Conservation (phyloP, 2,113 vertebrate species). For the rabbit (Oryctolagus cuniculus) region mOryCun1.1 NC_091443.1:32394001-32394500, state of each 20-base stretch:
- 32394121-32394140: background rate
- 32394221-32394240: background rate
- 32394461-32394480: background rate
- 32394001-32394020: no score
- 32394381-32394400: background rate
- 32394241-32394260: background rate
- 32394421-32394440: background rate
- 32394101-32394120: no score
- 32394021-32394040: no score
- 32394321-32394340: background rate
- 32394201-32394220: background rate
- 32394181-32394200: background rate
- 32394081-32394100: no score
- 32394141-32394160: background rate
- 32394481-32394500: background rate
- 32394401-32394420: background rate
- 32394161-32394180: background rate
- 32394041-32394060: no score
- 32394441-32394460: rapidly evolving
- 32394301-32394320: background rate
- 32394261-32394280: background rate
- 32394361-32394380: background rate
- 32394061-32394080: no score
- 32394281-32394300: background rate
- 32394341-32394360: background rate